Evolutionary conservation across 2,797 vertebrate genomes (phyloP).

Genomic region (Graptemys geographica): DNA sequence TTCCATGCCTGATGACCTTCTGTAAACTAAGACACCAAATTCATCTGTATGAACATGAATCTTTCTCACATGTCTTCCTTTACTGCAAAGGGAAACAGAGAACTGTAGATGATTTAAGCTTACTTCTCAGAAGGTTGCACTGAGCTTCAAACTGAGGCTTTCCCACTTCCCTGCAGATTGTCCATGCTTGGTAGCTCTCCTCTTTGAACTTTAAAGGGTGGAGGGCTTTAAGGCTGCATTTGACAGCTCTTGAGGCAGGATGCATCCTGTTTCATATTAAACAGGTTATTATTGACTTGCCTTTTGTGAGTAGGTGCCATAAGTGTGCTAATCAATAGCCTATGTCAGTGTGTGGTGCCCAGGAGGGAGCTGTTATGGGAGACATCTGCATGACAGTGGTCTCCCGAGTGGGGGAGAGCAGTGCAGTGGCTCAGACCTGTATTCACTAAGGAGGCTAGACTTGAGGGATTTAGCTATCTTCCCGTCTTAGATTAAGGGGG

Average conservation of each 20-base stretch:
- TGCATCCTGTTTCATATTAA: rapidly evolving
- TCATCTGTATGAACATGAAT: rapidly evolving
- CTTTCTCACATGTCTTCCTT: neutral
- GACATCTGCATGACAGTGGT: rapidly evolving
- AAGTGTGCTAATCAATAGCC: rapidly evolving
- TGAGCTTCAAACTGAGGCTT: neutral
- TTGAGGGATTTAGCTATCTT: too few relatives aligned
- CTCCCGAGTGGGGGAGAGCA: neutral
- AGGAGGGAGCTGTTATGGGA: neutral
- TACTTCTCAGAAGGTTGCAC: rapidly evolving
- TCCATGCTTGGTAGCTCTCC: neutral
- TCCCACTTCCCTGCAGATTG: rapidly evolving
- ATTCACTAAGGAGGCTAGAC: neutral
- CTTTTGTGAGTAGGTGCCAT: rapidly evolving
- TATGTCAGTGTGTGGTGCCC: neutral
- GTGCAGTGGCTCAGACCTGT: rapidly evolving
- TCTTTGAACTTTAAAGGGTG: neutral
- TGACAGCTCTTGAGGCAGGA: neutral
- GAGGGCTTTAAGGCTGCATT: rapidly evolving
- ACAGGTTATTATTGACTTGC: neutral
- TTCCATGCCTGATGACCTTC: rapidly evolving
- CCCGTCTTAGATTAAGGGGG: neutral
- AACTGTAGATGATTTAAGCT: neutral
- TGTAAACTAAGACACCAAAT: rapidly evolving
- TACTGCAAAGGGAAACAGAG: too few relatives aligned